phyloP scores from a whole-genome alignment of 2,888 invertebrate genomes.

The Luperina testacea region DNA sequence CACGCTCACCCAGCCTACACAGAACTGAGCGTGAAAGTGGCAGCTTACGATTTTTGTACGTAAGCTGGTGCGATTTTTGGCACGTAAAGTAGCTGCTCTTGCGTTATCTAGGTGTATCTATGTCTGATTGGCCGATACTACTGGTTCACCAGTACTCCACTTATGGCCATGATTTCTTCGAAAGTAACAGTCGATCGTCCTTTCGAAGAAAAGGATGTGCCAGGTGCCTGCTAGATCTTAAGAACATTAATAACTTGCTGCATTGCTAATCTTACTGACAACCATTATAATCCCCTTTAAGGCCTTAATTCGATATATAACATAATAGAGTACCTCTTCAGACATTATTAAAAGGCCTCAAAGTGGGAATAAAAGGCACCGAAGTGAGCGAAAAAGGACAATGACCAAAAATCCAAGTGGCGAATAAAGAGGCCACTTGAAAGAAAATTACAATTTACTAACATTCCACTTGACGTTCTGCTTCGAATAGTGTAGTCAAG shows the following conservation, averaged over 20 bases:
- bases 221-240: background rate
- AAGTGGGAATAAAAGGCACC: conserved; percentile 19
- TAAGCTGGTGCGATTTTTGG: too few relatives aligned
- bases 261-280: conserved; percentile 9
- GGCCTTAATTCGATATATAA: conserved; percentile 5
- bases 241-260: background rate
- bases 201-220: background rate
- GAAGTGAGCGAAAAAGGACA: conserved; percentile 50
- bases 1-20: too few relatives aligned
- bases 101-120: too few relatives aligned
- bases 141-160: background rate
- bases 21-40: too few relatives aligned
- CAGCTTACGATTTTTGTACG: too few relatives aligned
- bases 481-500: conserved; percentile 54
- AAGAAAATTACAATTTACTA: conserved; percentile 69
- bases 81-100: too few relatives aligned
- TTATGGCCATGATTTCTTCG: background rate
- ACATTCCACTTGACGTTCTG: conserved; percentile 66
- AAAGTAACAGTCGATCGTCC: background rate
- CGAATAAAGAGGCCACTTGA: conserved; percentile 60
- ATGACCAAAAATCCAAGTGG: conserved; percentile 59
- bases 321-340: conserved; percentile 21
- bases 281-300: conserved; percentile 11
- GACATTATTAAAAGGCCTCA: conserved; percentile 36
- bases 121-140: background rate